phyloP scores from a whole-genome alignment of 2,888 invertebrate genomes.

The Teleiodes luculella region DNA sequence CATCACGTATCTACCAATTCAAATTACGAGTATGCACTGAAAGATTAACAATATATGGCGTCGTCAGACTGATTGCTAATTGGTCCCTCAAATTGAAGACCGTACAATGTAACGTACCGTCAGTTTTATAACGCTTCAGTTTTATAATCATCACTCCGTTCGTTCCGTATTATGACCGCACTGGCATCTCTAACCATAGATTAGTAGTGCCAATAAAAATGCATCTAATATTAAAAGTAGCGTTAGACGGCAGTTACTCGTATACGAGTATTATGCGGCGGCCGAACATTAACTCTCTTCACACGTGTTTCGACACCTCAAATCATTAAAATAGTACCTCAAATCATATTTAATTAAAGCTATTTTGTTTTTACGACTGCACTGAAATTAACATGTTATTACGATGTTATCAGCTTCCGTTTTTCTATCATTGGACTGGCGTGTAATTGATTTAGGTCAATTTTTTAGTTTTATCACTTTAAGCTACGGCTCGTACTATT shows the following conservation, averaged over 20 bases:
- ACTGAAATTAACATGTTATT: background rate
- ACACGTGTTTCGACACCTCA: background rate
- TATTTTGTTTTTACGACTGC: background rate
- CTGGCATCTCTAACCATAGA: conserved; percentile 21
- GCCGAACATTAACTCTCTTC: background rate
- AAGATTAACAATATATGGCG: too few species aligned
- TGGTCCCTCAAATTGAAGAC: background rate
- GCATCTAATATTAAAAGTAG: conserved; percentile 43
- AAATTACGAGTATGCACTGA: too few species aligned
- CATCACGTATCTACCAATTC: too few species aligned
- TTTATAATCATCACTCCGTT: conserved; percentile 1
- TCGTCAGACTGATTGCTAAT: background rate
- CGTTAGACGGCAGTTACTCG: conserved; percentile 38
- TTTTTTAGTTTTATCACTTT: background rate
- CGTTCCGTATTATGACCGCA: conserved; percentile 20
- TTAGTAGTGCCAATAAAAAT: conserved; percentile 43
- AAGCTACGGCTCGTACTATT: too few species aligned
- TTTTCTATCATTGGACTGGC: background rate
- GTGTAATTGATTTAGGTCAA: background rate
- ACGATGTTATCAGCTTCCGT: background rate
- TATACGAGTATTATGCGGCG: too few species aligned
- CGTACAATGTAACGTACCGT: background rate
- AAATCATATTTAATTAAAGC: background rate
- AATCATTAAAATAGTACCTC: too few species aligned
- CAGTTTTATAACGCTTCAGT: conserved; percentile 5